These are phyloP conservation scores for Trematomus loennbergii DNA, from an alignment of 2,113 vertebrate species.

Conservation along the genomic window DNA sequence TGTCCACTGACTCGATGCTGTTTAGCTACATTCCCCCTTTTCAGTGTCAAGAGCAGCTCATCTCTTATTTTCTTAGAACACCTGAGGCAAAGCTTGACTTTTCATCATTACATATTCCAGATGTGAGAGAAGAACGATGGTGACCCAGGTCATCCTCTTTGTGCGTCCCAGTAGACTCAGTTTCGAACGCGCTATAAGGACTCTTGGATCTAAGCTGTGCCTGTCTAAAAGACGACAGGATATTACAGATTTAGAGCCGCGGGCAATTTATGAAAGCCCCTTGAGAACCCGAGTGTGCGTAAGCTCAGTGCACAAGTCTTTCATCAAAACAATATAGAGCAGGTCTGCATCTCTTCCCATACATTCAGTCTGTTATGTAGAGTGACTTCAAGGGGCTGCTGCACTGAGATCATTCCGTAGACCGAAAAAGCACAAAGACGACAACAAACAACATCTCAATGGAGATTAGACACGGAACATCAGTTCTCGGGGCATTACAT, in stretches of 20 bases:
- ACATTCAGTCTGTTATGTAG: slow-evolving; percentile 18
- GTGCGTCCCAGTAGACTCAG: slow-evolving; percentile 59
- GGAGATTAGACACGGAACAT: slow-evolving; percentile 58
- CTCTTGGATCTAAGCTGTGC: slow-evolving; percentile 57
- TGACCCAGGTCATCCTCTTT: slow-evolving; percentile 61
- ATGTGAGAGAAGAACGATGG: slow-evolving; percentile 72
- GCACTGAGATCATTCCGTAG: slow-evolving; percentile 62
- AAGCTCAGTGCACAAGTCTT: slow-evolving; percentile 55
- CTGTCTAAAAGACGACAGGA: slow-evolving; percentile 62
- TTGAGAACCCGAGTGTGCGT: slow-evolving; percentile 55
- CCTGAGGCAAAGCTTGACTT: slow-evolving; percentile 58
- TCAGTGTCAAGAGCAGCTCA: slow-evolving; percentile 59
- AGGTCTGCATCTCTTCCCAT: slow-evolving; percentile 42
- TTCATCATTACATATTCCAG: slow-evolving; percentile 69
- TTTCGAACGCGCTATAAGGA: slow-evolving; percentile 49
- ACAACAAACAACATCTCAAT: slow-evolving; percentile 57
- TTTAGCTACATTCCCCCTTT: slow-evolving; percentile 52
- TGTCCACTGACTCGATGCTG: slow-evolving; percentile 4
- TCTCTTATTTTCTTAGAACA: slow-evolving; percentile 65
- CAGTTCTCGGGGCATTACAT: slow-evolving; percentile 52
- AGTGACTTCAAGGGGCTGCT: slow-evolving; percentile 35
- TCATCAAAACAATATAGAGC: slow-evolving; percentile 43
- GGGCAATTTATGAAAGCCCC: slow-evolving; percentile 57
- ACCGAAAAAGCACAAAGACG: slow-evolving; percentile 37
- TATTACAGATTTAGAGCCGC: slow-evolving; percentile 75